Base-by-base conservation (phyloP, 2,888 invertebrate species). In the Chloroclystis v-ata region DNA sequence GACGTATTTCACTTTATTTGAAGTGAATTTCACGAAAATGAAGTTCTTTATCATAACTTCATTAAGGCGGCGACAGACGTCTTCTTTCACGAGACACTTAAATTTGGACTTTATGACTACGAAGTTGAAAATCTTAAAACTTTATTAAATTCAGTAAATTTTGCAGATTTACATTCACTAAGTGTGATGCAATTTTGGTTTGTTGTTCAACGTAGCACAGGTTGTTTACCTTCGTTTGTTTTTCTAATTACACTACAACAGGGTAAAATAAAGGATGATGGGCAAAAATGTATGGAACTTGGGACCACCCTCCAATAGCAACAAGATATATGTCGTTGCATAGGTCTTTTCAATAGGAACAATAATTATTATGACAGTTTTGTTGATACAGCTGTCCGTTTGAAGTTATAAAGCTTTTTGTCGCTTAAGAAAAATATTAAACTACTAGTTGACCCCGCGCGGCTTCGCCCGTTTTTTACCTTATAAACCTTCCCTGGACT, bases 41-140 rank as follows among this genome's bases (percentile, higher is more conserved):
- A 74, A 76, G 65, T 75, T 71, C 66, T 78, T 75, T 69, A 71
- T 70, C 64, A 67, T 70, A 75, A 78, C 67, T 78, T 80, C 71
- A 74, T 79, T 75, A 78, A 65, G 58, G 56, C 58, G 59, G 55
- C 58, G 59, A 55, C 44, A 61, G 61, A 60, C 61, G 61, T 60
- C 60, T 62, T 39, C 39, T 39, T 43, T 39, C 38, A 37, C 11
- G 32, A 38, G 39, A 39, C 37, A 40, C 40, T 64, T 54, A 54
- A 68, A 67, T 68, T 66, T 58, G 59, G 33, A 35, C 46, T 35
- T 39, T 24, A 24, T 32, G 25, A 29, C 56, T 54, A 58, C 28
- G 13, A 37, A 37, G 26, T 38, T 14, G 30, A 32, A 11, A 50
- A 37, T 37, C 28, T 46, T 51, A 51, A 47, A 44, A n/a, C n/a